These are phyloP conservation scores for Semnornis frantzii DNA, from an alignment of 2,113 vertebrate species.

Conservation along the genomic window DNA sequence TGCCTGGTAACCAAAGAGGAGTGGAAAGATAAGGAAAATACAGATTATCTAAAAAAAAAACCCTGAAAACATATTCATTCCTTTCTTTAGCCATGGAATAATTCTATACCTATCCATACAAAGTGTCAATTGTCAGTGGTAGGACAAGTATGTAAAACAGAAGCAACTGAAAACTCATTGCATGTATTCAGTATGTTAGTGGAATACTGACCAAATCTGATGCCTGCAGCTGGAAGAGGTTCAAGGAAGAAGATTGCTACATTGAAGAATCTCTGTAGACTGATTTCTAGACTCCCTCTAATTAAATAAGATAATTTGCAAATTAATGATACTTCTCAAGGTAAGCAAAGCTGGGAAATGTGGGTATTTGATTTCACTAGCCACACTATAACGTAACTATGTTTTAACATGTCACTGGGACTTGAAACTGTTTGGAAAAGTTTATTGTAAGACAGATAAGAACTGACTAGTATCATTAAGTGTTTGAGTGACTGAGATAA, in stretches of 20 bases:
- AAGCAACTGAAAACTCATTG: not conserved
- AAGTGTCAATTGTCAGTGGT: not conserved
- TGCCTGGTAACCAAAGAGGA: not conserved
- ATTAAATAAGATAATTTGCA: not conserved
- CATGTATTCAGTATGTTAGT: not conserved
- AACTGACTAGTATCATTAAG: not conserved
- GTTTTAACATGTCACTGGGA: not conserved
- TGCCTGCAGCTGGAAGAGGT: not conserved
- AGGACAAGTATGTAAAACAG: not conserved
- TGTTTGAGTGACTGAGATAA: not conserved
- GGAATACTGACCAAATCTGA: not conserved
- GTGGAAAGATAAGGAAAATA: not conserved
- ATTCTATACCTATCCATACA: not conserved
- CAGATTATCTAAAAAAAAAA: not conserved
- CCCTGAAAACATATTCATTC: accelerated
- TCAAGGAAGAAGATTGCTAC: not conserved
- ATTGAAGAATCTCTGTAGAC: not conserved
- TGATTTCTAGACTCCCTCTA: not conserved
- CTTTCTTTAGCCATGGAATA: not conserved
- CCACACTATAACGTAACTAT: not conserved
- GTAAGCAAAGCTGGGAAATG: not conserved
- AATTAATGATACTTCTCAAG: constrained; percentile 5
- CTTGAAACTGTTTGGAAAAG: constrained; percentile 27
- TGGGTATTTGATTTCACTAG: not conserved
- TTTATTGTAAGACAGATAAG: not conserved